Percentiles rank a stretch among this genome's conserved stretches.
phyloP scores from a whole-genome alignment of 2,888 invertebrate species.

The Drosophila dives region DNA sequence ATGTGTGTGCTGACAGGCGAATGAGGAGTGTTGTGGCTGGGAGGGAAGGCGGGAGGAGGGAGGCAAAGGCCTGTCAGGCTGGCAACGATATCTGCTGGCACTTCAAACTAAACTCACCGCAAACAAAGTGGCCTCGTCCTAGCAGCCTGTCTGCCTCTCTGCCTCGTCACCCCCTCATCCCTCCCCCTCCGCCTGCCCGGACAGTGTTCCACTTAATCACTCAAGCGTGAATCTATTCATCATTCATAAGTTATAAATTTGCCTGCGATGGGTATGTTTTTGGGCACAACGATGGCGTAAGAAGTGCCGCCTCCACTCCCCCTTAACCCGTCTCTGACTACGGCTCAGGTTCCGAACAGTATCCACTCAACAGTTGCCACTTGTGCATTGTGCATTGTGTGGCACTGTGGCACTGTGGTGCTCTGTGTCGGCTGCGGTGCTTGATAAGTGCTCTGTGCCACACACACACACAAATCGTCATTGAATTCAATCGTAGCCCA shows the following conservation, averaged over 20 bases:
- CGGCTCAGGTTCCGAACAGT: slow-evolving; percentile 30
- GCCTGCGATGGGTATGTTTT: slow-evolving; percentile 71
- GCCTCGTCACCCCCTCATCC: neutral
- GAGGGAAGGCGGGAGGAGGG: neutral
- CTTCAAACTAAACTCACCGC: slow-evolving; percentile 80
- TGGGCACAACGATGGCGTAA: slow-evolving; percentile 60
- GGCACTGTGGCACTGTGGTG: neutral
- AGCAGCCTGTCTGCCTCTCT: slow-evolving; percentile 33
- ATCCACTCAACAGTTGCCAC: slow-evolving; percentile 47
- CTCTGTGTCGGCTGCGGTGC: slow-evolving; percentile 8
- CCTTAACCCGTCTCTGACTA: slow-evolving; percentile 4
- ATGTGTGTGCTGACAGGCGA: slow-evolving; percentile 21
- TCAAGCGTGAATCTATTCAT: slow-evolving; percentile 82
- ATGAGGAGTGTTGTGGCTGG: neutral
- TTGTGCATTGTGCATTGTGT: slow-evolving; percentile 59
- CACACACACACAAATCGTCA: slow-evolving; percentile 13
- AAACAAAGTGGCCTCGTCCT: slow-evolving; percentile 79
- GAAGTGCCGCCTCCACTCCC: slow-evolving; percentile 42
- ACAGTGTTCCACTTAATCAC: slow-evolving; percentile 80
- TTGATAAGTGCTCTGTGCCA: slow-evolving; percentile 9
- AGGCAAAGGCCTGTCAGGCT: slow-evolving; percentile 38
- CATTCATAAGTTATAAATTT: slow-evolving; percentile 82
- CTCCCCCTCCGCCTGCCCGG: neutral
- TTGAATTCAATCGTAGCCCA: slow-evolving; percentile 21
- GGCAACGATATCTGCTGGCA: slow-evolving; percentile 74